These are phyloP conservation scores for Cosmorhoe ocellata DNA, from an alignment of 2,888 invertebrate species.

Conservation along the genomic window DNA sequence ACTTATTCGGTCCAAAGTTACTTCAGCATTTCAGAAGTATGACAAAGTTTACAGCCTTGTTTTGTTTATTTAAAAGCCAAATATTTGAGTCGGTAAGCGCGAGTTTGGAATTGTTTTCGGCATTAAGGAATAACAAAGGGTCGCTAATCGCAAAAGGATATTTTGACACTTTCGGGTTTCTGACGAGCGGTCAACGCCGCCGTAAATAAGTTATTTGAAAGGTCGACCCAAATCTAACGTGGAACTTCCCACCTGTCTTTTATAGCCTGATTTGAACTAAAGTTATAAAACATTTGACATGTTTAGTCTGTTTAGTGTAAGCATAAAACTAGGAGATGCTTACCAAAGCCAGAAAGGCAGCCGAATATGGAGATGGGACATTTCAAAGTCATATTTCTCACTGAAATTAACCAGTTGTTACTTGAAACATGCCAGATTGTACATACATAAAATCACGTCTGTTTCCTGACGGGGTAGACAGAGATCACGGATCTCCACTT, in stretches of 20 bases:
- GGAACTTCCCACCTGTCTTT: slow-evolving; percentile 4
- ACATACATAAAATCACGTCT: too few species aligned
- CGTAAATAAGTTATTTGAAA: slow-evolving; percentile 15
- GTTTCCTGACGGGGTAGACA: too few species aligned
- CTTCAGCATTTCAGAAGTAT: slow-evolving; percentile 14
- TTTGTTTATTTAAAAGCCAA: slow-evolving; percentile 16
- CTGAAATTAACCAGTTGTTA: too few species aligned
- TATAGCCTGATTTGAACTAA: slow-evolving; percentile 5
- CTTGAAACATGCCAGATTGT: too few species aligned
- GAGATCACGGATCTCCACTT: too few species aligned
- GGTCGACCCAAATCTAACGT: slow-evolving; percentile 11
- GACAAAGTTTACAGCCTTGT: slow-evolving; percentile 14
- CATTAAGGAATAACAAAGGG: slow-evolving; percentile 14
- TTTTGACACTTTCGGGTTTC: slow-evolving; percentile 19
- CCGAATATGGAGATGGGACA: too few species aligned
- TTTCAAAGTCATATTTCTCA: too few species aligned
- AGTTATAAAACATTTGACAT: not conserved
- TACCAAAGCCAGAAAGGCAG: too few species aligned
- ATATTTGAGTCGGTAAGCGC: slow-evolving; percentile 17
- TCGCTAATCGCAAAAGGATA: slow-evolving; percentile 5
- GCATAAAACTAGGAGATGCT: too few species aligned
- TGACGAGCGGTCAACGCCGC: slow-evolving; percentile 13
- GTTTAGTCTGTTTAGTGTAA: not conserved
- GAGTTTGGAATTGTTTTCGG: slow-evolving; percentile 17
- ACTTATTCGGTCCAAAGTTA: slow-evolving; percentile 5